A percentile compares a stretch with the other conserved stretches of the same genome.
Evolutionary conservation across 2,888 invertebrate genomes (phyloP).

Genomic region (Hanleya hanleyi): DNA sequence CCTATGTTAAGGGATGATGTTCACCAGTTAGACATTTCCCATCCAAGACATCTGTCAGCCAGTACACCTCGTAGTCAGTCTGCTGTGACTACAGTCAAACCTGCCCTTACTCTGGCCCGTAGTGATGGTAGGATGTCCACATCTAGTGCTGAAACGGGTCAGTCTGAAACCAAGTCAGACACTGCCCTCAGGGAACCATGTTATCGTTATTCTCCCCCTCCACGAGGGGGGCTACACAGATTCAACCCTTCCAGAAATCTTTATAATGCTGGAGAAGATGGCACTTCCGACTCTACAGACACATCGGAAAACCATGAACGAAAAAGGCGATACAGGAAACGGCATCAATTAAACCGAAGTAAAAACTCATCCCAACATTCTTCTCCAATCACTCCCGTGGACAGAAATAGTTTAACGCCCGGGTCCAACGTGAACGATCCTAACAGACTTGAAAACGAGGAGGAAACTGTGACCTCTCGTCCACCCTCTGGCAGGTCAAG

Average conservation of each 20-base stretch:
- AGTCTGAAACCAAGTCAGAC: not conserved
- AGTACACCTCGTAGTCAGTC: not conserved
- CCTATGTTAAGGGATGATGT: too few relatives aligned
- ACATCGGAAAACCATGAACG: slow-evolving; percentile 49
- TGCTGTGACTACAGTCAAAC: not conserved
- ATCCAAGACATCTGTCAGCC: not conserved
- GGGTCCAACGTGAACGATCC: not conserved
- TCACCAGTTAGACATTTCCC: not conserved
- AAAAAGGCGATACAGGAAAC: slow-evolving; percentile 48
- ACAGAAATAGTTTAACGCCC: not conserved
- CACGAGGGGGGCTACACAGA: not conserved
- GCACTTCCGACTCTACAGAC: slow-evolving; percentile 63
- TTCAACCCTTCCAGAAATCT: not conserved
- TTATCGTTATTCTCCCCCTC: slow-evolving; percentile 1
- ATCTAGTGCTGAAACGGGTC: not conserved
- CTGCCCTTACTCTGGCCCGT: not conserved
- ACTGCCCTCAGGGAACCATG: not conserved
- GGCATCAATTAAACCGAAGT: slow-evolving; percentile 54
- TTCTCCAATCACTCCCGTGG: not conserved
- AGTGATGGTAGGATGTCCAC: not conserved
- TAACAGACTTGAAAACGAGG: not conserved
- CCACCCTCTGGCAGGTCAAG: not conserved
- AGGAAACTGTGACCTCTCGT: not conserved
- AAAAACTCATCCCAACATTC: slow-evolving; percentile 57
- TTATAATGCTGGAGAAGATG: not conserved